Evolutionary conservation across 2,888 invertebrate species (phyloP), one percentile per base, ranked within the genome.

Genomic region (Rotaria sp.): DNA sequence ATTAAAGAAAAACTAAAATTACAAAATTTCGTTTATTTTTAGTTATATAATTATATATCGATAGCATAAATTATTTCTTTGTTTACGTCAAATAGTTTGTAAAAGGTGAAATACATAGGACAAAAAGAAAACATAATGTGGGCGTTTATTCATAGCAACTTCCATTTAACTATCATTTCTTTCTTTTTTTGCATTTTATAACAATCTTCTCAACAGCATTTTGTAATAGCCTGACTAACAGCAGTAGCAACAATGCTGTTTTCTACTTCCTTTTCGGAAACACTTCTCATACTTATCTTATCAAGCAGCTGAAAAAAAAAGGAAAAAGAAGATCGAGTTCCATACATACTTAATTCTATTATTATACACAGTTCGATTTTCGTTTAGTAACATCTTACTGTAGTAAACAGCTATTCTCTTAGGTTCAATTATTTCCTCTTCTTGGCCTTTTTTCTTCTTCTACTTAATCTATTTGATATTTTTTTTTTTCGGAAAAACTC

Each of bases 301-400:
- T 67, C 67, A 67, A 67, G 38, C 67, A 67, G 35, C 67, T 67
- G 35, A 35, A 67, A 15, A 57, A 57, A 55, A 8, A 18, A 35
- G 67, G 30, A 5, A 30, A 35, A 35, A 67, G 30, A 67, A 67
- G 67, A 67, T 67, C 67, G 35, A 35, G 35, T 67, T 67, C 30
- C 67, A 67, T 30, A 35, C 67, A 67, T 67, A 67, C 67, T 30
- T 67, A 67, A 67, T 67, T 67, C 21, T 38, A 67, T 67, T 67
- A 67, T 35, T 35, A 35, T 67, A 35, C 67, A 67, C 21, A 35
- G 35, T 35, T 67, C 67, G 67, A 67, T 67, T 67, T 67, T 67
- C 67, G 30, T 35, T 67, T 5, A 5, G 35, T 38, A 67, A 8
- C 18, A 67, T 67, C 67, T 67, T 21, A 7, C 35, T 21, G 15